Conservation (phyloP, 2,797 vertebrate genomes). For the Pangasius krempfi region DNA sequence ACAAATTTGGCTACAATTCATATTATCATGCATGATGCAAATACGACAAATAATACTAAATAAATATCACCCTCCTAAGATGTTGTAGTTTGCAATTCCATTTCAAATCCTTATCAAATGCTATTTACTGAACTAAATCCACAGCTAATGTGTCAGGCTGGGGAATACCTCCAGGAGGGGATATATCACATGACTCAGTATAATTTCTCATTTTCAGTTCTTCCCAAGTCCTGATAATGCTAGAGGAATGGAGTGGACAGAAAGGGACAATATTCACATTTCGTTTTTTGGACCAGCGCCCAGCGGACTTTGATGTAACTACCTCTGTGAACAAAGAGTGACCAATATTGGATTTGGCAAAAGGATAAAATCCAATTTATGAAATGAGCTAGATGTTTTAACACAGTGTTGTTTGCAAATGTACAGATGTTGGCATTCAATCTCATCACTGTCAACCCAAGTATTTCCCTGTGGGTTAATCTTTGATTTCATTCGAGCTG, state of each 20-base stretch:
- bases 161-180: neutral
- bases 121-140: conserved; percentile 14
- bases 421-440: conserved; percentile 48
- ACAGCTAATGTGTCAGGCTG: neutral
- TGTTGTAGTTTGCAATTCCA: neutral
- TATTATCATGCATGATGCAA: neutral
- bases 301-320: conserved; percentile 38
- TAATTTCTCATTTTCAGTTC: conserved; percentile 39
- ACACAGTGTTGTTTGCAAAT: conserved; percentile 34
- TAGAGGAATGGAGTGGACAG: conserved; percentile 19
- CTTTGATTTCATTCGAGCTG: neutral
- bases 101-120: conserved; percentile 21
- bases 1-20: neutral
- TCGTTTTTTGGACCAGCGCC: conserved; percentile 40
- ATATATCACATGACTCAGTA: conserved; percentile 18
- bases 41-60: neutral
- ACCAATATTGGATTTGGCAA: conserved; percentile 50
- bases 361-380: conserved; percentile 39
- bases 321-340: conserved; percentile 37
- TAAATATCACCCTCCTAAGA: neutral
- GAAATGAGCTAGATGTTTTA: conserved; percentile 44
- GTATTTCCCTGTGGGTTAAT: neutral
- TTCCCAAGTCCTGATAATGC: conserved; percentile 13
- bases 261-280: conserved; percentile 33
- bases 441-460: neutral